Percentiles rank a stretch among this genome's conserved stretches.
phyloP scores from a whole-genome alignment of 2,797 vertebrate species.

The Liasis olivaceus region DNA sequence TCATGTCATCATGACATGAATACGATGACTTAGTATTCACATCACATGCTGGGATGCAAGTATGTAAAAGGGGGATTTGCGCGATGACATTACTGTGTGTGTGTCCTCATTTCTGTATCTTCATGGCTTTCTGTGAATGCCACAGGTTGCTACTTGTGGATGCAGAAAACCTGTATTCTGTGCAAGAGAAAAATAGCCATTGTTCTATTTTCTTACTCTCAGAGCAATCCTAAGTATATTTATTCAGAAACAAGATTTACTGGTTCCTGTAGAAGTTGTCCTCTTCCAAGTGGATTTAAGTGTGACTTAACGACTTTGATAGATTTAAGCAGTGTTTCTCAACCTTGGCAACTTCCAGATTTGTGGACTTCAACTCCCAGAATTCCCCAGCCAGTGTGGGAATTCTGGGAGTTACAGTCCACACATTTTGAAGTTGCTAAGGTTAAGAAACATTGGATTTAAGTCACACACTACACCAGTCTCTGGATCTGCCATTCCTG shows the following conservation, averaged over 20 bases:
- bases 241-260: background rate
- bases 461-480: background rate
- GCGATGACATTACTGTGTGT: background rate
- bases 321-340: background rate
- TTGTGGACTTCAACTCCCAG: too few species aligned
- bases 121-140: background rate
- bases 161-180: background rate
- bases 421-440: too few species aligned
- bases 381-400: too few species aligned
- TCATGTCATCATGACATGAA: background rate
- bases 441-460: background rate
- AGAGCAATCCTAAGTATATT: background rate
- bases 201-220: background rate
- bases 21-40: background rate
- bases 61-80: background rate
- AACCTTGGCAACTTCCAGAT: too few species aligned
- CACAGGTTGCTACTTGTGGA: background rate
- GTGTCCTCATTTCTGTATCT: background rate
- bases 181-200: background rate
- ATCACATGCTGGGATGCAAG: background rate
- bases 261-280: background rate
- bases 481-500: background rate
- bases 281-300: background rate
- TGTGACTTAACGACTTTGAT: background rate
- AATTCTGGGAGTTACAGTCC: too few species aligned